Conservation (phyloP, 1,140 invertebrate genomes). For the Calliphora vicina region DNA sequence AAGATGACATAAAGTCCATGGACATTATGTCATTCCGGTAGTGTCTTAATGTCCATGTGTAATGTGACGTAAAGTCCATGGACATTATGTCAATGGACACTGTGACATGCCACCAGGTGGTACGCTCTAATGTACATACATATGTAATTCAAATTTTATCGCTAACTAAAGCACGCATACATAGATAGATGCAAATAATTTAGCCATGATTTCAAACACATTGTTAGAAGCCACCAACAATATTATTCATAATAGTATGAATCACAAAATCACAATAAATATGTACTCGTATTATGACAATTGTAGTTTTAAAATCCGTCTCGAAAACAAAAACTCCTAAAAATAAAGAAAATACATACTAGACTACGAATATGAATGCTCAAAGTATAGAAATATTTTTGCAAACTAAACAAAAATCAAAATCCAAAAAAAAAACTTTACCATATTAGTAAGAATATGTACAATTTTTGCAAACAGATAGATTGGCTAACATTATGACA, state of each 20-base stretch:
- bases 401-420: neutral
- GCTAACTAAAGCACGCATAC: neutral
- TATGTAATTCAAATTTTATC: neutral
- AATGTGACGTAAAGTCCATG: no score
- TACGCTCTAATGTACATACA: neutral
- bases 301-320: neutral
- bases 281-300: neutral
- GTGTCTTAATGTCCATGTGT: no score
- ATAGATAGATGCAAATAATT: neutral
- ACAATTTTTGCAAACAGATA: no score
- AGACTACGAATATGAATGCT: no score
- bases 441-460: neutral
- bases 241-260: neutral
- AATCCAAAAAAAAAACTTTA: neutral
- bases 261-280: neutral
- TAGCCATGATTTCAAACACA: no score
- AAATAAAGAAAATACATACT: neutral
- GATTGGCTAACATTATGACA: no score
- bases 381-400: neutral
- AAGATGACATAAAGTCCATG: no score
- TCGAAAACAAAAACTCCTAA: neutral
- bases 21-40: no score
- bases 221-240: neutral
- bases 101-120: no score
- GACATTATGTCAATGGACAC: no score